Evolutionary conservation across 2,113 vertebrate genomes (phyloP).

Genomic region (Nymphicus hollandicus): DNA sequence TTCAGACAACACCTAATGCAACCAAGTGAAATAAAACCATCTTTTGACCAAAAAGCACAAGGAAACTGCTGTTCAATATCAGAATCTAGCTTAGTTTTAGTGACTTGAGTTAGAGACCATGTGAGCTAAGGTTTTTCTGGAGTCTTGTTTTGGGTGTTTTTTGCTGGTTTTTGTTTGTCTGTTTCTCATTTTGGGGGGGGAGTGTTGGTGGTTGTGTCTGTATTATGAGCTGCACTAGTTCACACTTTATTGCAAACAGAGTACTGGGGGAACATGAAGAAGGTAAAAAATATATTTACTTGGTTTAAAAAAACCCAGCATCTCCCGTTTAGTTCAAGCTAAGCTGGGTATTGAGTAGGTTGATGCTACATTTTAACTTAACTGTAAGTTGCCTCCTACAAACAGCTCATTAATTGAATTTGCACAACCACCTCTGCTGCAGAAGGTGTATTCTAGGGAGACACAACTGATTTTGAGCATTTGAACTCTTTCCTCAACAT

Average conservation of each 20-base stretch:
- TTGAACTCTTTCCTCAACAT: background rate
- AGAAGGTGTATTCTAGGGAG: background rate
- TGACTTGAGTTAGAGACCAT: background rate
- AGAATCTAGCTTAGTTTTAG: background rate
- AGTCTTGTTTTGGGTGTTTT: background rate
- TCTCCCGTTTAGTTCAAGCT: background rate
- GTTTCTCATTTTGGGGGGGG: background rate
- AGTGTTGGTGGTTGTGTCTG: no score
- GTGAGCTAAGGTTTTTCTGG: background rate
- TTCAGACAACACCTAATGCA: background rate
- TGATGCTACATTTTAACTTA: background rate
- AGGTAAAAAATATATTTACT: background rate
- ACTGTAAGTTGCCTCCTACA: background rate
- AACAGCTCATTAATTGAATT: background rate
- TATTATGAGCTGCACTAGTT: background rate
- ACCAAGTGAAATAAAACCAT: background rate
- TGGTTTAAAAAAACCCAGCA: rapidly evolving
- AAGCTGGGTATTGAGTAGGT: background rate
- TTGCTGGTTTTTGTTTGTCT: background rate
- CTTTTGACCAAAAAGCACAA: background rate
- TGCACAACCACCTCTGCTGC: rapidly evolving
- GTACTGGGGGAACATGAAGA: background rate
- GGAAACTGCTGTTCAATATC: background rate
- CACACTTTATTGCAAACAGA: background rate
- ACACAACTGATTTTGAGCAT: background rate